Conservation (phyloP, 2,797 vertebrate species). For the Euthynnus affinis region DNA sequence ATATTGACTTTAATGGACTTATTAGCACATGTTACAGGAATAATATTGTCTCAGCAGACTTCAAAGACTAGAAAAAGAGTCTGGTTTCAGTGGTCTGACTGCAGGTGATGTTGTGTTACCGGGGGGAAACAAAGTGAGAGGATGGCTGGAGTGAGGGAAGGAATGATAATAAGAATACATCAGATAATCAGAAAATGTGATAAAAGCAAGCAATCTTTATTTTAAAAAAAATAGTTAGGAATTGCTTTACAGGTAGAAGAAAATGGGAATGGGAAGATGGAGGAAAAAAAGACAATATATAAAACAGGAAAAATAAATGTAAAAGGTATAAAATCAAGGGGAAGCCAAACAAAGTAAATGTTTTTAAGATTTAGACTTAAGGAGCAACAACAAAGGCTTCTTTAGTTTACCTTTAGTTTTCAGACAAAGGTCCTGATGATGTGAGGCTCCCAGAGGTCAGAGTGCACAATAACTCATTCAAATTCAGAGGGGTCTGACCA, state of each 20-base stretch:
- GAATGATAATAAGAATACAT: background rate
- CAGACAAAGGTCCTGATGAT: too few relatives aligned
- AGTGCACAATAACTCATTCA: too few relatives aligned
- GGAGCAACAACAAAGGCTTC: background rate
- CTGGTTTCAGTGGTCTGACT: slow-evolving; percentile 42
- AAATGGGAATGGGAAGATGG: background rate
- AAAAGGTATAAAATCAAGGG: background rate
- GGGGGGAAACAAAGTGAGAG: slow-evolving; percentile 19
- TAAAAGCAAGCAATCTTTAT: background rate
- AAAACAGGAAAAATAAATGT: background rate
- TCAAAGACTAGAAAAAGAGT: slow-evolving; percentile 58
- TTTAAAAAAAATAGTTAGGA: background rate
- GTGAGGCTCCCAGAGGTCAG: too few relatives aligned
- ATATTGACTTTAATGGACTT: slow-evolving; percentile 69
- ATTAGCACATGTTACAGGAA: slow-evolving; percentile 66
- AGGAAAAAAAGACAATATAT: too few relatives aligned
- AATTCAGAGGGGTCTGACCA: background rate
- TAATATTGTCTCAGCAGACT: slow-evolving; percentile 75
- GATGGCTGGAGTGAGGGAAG: background rate
- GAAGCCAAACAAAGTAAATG: background rate
- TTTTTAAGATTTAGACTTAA: too few relatives aligned
- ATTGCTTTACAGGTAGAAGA: background rate
- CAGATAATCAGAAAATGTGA: background rate
- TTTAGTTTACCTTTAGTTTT: too few relatives aligned
- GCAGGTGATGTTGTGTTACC: slow-evolving; percentile 54